Evolutionary conservation across 2,797 vertebrate species (phyloP), one percentile per base, ranked within the genome.

Genomic region (Falco berigora): DNA sequence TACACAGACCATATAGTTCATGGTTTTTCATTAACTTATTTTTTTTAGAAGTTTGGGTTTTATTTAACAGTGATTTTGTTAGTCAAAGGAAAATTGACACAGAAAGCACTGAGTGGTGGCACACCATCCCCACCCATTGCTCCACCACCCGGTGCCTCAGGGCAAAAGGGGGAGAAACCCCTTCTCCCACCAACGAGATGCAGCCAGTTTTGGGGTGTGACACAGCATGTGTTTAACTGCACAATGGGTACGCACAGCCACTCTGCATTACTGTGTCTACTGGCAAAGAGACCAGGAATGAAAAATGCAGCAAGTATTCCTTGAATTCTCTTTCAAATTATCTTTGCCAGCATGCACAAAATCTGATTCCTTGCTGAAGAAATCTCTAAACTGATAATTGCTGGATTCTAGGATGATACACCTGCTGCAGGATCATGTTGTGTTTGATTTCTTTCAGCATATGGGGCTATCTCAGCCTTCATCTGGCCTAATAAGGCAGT

Each of bases 81-180:
- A 46, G 56, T 52, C 28, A 66, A 52, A 85, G 15, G 8, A 12
- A 12, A 74, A 53, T 7, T n/a, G 17, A 24, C 22, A n/a, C 24
- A 62, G 14, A 30, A 56, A 50, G 12, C 34, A 9, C 20, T 63
- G n/a, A 83, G 22, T 1, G 1, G 18, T 44, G 25, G 14, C 46
- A 49, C 47, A 27, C 20, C 0, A 0, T 47, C 24, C 7, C 28
- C 42, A 55, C 9, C 3, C 1, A 10, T 11, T 76, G 12, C 18
- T 87, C 18, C 38, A 46, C 38, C 21, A 18, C 25, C 27, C 1
- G 2, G 12, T 84, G 5, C 24, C 30, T 67, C 9, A 12, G 20
- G 15, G 5, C 24, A 46, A 61, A 27, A 1, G 2, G 10, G 30
- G 15, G 16, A 74, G 49, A 86, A 84, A 59, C 56, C 13, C 53